phyloP scores from a whole-genome alignment of 1,140 invertebrate species.

The Geopemphigus sp. region DNA sequence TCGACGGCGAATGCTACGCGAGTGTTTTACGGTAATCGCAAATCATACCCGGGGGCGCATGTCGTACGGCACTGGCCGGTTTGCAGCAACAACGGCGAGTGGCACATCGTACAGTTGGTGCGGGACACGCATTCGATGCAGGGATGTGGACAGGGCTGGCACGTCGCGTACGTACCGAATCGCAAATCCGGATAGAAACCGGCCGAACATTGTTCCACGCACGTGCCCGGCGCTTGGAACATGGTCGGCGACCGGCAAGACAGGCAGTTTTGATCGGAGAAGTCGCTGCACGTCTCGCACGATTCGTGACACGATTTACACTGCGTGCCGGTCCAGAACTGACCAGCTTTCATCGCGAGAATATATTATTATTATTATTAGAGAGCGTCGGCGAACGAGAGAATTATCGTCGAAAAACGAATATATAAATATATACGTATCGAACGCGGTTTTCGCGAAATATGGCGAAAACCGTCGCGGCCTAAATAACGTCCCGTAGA shows the following conservation, averaged over 20 bases:
- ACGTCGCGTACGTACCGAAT: constrained; percentile 58
- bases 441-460: background rate
- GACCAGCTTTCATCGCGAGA: constrained; percentile 57
- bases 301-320: constrained; percentile 72
- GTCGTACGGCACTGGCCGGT: constrained; percentile 74
- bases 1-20: no score
- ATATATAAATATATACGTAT: no score
- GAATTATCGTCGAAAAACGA: no score
- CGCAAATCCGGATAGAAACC: constrained; percentile 63
- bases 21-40: no score
- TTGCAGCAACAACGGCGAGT: constrained; percentile 67
- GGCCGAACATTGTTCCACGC: constrained; percentile 70
- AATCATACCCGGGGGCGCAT: constrained; percentile 59
- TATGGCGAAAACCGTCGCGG: no score
- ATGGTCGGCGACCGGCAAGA: constrained; percentile 66
- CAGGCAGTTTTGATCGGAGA: constrained; percentile 61
- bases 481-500: background rate
- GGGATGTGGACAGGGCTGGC: constrained; percentile 73
- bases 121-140: constrained; percentile 73
- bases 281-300: constrained; percentile 57
- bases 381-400: no score
- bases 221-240: constrained; percentile 64
- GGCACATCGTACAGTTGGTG: constrained; percentile 75
- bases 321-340: constrained; percentile 70
- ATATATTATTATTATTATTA: no score